Percentiles rank a stretch among this genome's conserved stretches.
Evolutionary conservation across 2,888 invertebrate genomes (phyloP).

Genomic region (Pandemis cinnamomeana): DNA sequence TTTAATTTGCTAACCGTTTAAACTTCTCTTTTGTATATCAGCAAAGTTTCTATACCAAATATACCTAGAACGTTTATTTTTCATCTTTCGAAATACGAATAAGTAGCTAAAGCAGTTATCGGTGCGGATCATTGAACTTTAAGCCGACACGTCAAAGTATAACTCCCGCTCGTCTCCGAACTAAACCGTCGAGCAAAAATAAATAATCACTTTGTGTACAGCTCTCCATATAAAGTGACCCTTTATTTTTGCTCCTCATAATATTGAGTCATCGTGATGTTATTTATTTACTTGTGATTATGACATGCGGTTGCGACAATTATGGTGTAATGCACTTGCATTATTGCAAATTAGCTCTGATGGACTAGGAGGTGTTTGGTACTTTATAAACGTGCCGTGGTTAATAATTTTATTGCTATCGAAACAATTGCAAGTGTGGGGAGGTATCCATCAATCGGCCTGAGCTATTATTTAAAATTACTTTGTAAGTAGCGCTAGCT

Average conservation of each 20-base stretch:
- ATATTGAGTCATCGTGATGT: slow-evolving; percentile 10
- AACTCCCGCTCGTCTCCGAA: background rate
- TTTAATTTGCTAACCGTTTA: no score
- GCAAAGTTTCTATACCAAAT: no score
- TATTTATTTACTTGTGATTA: background rate
- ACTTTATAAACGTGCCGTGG: background rate
- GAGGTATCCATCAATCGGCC: background rate
- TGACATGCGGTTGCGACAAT: background rate
- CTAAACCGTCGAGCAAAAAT: background rate
- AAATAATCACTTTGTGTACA: no score
- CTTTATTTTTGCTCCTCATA: background rate
- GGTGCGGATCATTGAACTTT: slow-evolving; percentile 9
- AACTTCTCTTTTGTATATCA: no score
- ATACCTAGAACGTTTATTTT: no score
- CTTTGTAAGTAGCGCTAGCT: background rate
- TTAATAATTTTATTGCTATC: background rate
- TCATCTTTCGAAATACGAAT: background rate
- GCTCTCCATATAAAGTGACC: no score
- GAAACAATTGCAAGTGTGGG: background rate
- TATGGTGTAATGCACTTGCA: slow-evolving; percentile 1
- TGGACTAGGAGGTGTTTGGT: background rate
- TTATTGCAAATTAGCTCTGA: background rate
- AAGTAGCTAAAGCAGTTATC: slow-evolving; percentile 15
- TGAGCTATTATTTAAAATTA: background rate
- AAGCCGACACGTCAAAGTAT: slow-evolving; percentile 1